Evolutionary conservation across 2,888 invertebrate species (phyloP).

Genomic region (Odontothrips loti): DNA sequence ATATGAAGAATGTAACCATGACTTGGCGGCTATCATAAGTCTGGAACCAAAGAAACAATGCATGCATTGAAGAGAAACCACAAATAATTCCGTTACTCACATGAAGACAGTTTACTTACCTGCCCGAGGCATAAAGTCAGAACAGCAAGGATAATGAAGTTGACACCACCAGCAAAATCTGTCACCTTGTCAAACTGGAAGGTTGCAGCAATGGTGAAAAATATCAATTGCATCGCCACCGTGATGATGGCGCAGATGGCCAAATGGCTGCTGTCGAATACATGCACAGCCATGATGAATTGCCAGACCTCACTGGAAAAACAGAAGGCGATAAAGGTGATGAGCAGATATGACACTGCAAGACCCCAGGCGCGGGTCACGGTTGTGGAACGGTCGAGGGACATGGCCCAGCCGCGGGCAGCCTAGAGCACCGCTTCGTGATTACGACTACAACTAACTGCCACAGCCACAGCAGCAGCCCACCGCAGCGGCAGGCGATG

Average conservation of each 20-base stretch:
- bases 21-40: conserved; percentile 82
- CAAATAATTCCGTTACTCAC: conserved; percentile 14
- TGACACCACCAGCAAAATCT: conserved; percentile 89
- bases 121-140: conserved; percentile 83
- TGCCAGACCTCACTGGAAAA: too few species aligned
- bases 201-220: conserved; percentile 79
- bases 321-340: too few species aligned
- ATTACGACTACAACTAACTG: too few species aligned
- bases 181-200: conserved; percentile 87
- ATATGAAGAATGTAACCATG: conserved; percentile 85
- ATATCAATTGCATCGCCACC: conserved; percentile 77
- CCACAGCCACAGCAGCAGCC: too few species aligned
- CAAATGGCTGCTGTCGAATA: conserved; percentile 78
- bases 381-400: too few species aligned
- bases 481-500: too few species aligned
- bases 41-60: conserved; percentile 46
- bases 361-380: too few species aligned
- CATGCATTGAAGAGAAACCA: neutral
- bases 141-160: conserved; percentile 84
- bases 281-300: conserved; percentile 59
- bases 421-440: too few species aligned
- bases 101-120: conserved; percentile 45
- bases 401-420: too few species aligned
- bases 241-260: conserved; percentile 83
- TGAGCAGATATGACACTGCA: too few species aligned